These are phyloP conservation scores for Brachyptera risi DNA, from an alignment of 2,888 invertebrate species.

Conservation along the genomic window DNA sequence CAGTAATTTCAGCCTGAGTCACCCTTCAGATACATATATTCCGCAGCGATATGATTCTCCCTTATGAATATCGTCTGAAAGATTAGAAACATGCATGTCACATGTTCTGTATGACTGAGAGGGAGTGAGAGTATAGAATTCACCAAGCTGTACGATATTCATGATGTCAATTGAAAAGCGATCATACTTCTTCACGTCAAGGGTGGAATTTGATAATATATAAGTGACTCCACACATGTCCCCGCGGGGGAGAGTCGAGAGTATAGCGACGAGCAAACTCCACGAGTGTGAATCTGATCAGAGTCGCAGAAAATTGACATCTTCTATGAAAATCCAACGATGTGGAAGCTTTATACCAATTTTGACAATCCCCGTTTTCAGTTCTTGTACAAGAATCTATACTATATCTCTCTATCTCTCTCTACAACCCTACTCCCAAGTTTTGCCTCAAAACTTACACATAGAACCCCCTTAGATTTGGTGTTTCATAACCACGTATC, in stretches of 20 bases:
- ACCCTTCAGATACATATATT: too few relatives aligned
- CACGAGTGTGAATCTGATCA: slow-evolving; percentile 17
- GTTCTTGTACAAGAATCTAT: not conserved
- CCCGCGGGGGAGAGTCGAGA: not conserved
- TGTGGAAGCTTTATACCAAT: slow-evolving; percentile 8
- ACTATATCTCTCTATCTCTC: slow-evolving; percentile 4
- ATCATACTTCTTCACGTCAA: slow-evolving; percentile 8
- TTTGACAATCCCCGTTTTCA: slow-evolving; percentile 14
- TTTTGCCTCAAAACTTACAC: not conserved
- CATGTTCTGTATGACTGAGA: too few relatives aligned
- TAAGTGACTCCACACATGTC: slow-evolving; percentile 17
- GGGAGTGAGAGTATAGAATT: too few relatives aligned
- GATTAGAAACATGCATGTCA: too few relatives aligned
- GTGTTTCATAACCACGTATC: slow-evolving; percentile 26
- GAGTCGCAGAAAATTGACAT: slow-evolving; percentile 27
- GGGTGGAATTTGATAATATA: not conserved
- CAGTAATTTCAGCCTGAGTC: too few relatives aligned
- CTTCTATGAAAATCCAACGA: slow-evolving; percentile 17
- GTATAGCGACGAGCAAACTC: too few relatives aligned
- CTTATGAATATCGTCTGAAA: too few relatives aligned
- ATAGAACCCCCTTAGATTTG: slow-evolving; percentile 24
- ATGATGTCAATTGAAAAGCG: slow-evolving; percentile 27
- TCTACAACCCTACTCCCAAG: not conserved
- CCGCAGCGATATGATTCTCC: too few relatives aligned
- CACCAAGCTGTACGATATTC: slow-evolving; percentile 19